These are phyloP conservation scores for Muscina levida DNA, from an alignment of 2,888 invertebrate species.

Conservation along the genomic window DNA sequence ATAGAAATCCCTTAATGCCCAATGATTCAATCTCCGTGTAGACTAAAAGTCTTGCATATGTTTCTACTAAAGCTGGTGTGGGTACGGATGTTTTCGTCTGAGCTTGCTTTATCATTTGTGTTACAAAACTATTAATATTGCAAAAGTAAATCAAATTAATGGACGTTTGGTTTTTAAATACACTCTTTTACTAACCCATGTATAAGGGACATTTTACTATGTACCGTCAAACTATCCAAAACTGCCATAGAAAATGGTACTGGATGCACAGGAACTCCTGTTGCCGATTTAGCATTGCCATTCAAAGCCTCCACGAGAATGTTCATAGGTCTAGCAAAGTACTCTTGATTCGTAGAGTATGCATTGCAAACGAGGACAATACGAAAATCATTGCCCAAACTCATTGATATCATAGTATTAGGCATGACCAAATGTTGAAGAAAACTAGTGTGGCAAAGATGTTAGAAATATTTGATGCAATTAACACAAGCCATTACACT, in stretches of 20 bases:
- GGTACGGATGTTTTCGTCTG: slow-evolving; percentile 92
- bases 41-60: slow-evolving; percentile 94
- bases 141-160: too few species aligned
- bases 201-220: slow-evolving; percentile 96
- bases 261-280: slow-evolving; percentile 85
- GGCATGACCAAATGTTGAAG: slow-evolving; percentile 91
- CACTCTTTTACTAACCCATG: slow-evolving; percentile 81
- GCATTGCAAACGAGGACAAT: slow-evolving; percentile 97
- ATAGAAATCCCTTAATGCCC: slow-evolving; percentile 97
- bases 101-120: slow-evolving; percentile 94
- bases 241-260: slow-evolving; percentile 95
- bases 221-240: slow-evolving; percentile 95
- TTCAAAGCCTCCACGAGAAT: slow-evolving; percentile 93
- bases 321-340: slow-evolving; percentile 94
- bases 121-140: slow-evolving; percentile 87
- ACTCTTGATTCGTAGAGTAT: slow-evolving; percentile 95
- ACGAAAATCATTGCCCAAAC: slow-evolving; percentile 92
- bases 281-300: slow-evolving; percentile 84
- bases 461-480: neutral
- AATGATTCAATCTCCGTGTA: slow-evolving; percentile 98
- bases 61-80: slow-evolving; percentile 95
- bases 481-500: slow-evolving; percentile 15
- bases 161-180: neutral
- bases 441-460: slow-evolving; percentile 82
- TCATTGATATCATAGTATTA: slow-evolving; percentile 87